Conservation (phyloP, 2,113 vertebrate species). For the Menidia beryllina region DNA sequence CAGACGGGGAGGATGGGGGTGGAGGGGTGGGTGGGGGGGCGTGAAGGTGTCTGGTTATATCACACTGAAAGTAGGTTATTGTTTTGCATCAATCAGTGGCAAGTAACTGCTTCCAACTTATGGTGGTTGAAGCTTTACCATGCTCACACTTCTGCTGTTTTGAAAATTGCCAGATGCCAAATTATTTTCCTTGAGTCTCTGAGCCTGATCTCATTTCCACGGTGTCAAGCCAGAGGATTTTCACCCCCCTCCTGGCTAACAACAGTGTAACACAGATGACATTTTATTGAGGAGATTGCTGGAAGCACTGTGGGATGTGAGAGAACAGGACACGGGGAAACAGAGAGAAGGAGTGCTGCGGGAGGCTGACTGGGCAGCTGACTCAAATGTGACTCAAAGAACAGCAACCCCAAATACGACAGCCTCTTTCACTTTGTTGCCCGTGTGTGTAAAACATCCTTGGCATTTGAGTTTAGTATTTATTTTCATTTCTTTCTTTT, state of each 20-base stretch:
- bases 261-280: slow-evolving; percentile 59
- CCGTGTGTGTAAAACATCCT: slow-evolving; percentile 36
- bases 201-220: slow-evolving; percentile 52
- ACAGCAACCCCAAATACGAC: slow-evolving; percentile 51
- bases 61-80: slow-evolving; percentile 75
- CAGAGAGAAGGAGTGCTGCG: slow-evolving; percentile 26
- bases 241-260: slow-evolving; percentile 49
- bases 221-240: slow-evolving; percentile 59
- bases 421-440: slow-evolving; percentile 54
- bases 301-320: slow-evolving; percentile 58
- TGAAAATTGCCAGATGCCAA: slow-evolving; percentile 37
- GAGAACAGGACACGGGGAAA: slow-evolving; percentile 50
- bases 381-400: slow-evolving; percentile 69
- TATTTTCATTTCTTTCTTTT: slow-evolving; percentile 19
- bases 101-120: slow-evolving; percentile 35
- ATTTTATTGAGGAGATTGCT: slow-evolving; percentile 70
- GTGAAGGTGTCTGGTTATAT: slow-evolving; percentile 71
- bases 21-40: slow-evolving; percentile 32
- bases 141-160: slow-evolving; percentile 14
- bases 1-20: slow-evolving; percentile 41
- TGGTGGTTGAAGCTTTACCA: slow-evolving; percentile 14
- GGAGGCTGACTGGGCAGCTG: slow-evolving; percentile 56
- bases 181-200: slow-evolving; percentile 39
- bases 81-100: slow-evolving; percentile 60
- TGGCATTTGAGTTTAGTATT: slow-evolving; percentile 30